Percentiles rank a stretch among this genome's conserved stretches.
These are phyloP conservation scores for Esox masquinongy DNA, from an alignment of 2,797 vertebrate genomes.

Conservation along the genomic window DNA sequence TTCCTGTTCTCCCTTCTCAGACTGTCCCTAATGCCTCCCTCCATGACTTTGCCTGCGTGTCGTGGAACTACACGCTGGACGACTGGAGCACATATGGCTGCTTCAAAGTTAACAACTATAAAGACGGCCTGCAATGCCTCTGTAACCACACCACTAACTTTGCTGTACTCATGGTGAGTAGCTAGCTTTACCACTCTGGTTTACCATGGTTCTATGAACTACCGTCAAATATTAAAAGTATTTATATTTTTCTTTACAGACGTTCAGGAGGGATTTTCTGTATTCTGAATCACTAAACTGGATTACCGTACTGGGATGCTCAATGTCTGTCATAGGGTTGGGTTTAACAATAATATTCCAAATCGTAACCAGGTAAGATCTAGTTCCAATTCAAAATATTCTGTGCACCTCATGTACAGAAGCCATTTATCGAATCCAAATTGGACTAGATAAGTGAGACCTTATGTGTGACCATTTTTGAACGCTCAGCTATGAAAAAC, in stretches of 20 bases:
- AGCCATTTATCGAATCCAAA: background rate
- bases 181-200: background rate
- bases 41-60: conserved; percentile 68
- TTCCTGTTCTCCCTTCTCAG: conserved; percentile 35
- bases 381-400: background rate
- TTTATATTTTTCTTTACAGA: conserved; percentile 55
- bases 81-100: conserved; percentile 74
- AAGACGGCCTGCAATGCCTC: conserved; percentile 49
- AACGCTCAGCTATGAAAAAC: too few relatives aligned
- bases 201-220: too few relatives aligned
- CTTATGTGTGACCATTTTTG: too few relatives aligned
- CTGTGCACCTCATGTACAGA: background rate
- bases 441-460: too few relatives aligned
- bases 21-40: background rate
- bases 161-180: conserved; percentile 73
- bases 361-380: conserved; percentile 72
- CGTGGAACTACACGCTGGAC: conserved; percentile 59
- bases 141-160: conserved; percentile 79
- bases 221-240: background rate
- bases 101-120: conserved; percentile 38
- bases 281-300: conserved; percentile 60
- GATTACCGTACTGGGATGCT: conserved; percentile 66
- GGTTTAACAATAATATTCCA: conserved; percentile 69
- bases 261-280: conserved; percentile 59
- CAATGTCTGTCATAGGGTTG: conserved; percentile 70